A percentile compares a stretch with the other conserved stretches of the same genome.
Conservation (phyloP, 2,888 invertebrate genomes). For the Dasypolia templi region DNA sequence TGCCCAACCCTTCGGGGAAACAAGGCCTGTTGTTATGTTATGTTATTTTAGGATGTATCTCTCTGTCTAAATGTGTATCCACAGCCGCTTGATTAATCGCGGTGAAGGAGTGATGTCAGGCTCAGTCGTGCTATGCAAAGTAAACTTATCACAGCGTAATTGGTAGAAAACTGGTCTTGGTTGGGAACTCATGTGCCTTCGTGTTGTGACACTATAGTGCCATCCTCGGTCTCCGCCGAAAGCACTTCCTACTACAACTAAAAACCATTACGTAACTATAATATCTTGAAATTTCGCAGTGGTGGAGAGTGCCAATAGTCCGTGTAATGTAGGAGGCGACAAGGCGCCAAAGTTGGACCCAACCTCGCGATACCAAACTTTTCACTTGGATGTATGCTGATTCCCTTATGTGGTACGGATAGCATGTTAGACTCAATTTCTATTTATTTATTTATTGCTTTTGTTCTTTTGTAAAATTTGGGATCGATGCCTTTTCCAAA, state of each 20-base stretch:
- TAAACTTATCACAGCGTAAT: background rate
- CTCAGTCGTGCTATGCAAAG: too few relatives aligned
- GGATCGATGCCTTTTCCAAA: too few relatives aligned
- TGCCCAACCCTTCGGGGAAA: too few relatives aligned
- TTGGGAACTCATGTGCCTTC: background rate
- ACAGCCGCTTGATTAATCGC: background rate
- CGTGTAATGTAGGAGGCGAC: constrained; percentile 73
- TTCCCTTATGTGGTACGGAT: constrained; percentile 48
- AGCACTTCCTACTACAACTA: constrained; percentile 19
- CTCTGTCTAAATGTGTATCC: background rate
- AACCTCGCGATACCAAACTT: constrained; percentile 68
- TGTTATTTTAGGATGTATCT: too few relatives aligned
- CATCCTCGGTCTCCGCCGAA: background rate
- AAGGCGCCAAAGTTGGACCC: constrained; percentile 73
- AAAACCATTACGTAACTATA: constrained; percentile 39
- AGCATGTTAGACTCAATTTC: constrained; percentile 26
- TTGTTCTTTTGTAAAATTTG: too few relatives aligned
- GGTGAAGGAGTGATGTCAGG: too few relatives aligned
- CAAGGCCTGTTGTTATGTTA: too few relatives aligned
- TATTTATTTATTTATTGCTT: too few relatives aligned
- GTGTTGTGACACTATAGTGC: background rate
- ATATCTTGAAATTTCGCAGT: constrained; percentile 42
- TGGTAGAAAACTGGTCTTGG: background rate
- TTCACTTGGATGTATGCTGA: constrained; percentile 72
- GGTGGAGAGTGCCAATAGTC: constrained; percentile 68